Conservation (phyloP, 2,888 invertebrate species). For the Lasioglossum oenotherae region DNA sequence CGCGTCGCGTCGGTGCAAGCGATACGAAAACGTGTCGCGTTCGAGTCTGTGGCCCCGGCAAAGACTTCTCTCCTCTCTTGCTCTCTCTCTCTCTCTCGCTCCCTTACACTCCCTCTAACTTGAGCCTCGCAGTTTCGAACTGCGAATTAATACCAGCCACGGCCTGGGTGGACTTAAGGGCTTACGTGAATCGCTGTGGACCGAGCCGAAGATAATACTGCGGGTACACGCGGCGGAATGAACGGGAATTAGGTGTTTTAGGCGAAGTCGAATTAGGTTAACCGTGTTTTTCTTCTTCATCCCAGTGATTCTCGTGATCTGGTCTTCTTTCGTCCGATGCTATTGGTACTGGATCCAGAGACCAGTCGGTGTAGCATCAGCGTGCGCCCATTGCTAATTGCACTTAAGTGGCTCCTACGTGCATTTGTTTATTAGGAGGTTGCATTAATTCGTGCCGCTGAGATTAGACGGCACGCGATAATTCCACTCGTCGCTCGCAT, state of each 20-base stretch:
- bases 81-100: neutral
- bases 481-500: too few relatives aligned
- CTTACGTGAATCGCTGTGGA: slow-evolving; percentile 59
- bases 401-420: too few relatives aligned
- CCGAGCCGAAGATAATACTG: slow-evolving; percentile 59
- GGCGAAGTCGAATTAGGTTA: slow-evolving; percentile 38
- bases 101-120: neutral
- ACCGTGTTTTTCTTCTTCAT: slow-evolving; percentile 1
- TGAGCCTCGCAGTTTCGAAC: slow-evolving; percentile 47
- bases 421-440: too few relatives aligned
- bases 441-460: too few relatives aligned
- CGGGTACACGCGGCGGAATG: slow-evolving; percentile 55
- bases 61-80: neutral
- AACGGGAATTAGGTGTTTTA: slow-evolving; percentile 55
- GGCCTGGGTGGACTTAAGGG: slow-evolving; percentile 54
- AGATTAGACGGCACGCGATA: too few relatives aligned
- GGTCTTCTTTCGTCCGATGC: neutral
- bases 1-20: slow-evolving; percentile 9
- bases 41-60: neutral
- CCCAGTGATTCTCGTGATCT: neutral
- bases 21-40: slow-evolving; percentile 26
- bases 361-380: neutral
- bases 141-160: slow-evolving; percentile 59
- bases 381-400: too few relatives aligned
- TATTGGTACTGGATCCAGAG: too few relatives aligned